Evolutionary conservation across 2,888 invertebrate species (phyloP), one percentile per base, ranked within the genome.

Genomic region (Hoplodrina ambigua): DNA sequence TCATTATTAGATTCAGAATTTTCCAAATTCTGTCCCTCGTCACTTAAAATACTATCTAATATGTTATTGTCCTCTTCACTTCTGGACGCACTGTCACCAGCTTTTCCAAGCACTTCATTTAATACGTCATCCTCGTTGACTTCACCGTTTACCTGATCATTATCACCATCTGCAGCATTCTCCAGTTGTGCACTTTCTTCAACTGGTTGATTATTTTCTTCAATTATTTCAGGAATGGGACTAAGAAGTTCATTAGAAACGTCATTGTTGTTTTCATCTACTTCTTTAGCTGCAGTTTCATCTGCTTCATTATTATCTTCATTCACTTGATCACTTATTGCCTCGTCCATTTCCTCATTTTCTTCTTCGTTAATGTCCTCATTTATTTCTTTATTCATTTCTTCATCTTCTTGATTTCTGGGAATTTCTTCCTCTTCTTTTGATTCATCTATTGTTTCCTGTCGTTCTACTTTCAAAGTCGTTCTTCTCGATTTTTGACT

Each of bases 21-120:
- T 62, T 83, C 84, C 66, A 85, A 65, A 73, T 78, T 84, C 55
- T 85, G 82, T 65, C 85, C 86, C 7, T 84, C 84, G 59, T 88
- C 88, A 82, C 87, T 89, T 68, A 90, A 74, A 69, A 90, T 89
- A 82, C 86, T 87, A 63, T 90, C 86, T 46, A 78, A 88, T 76
- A 77, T 86, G 65, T 75, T 75, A 75, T 90, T 90, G 55, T 90
- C 90, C 13, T 90, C 90, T 25, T 82, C 88, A 64, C 75, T 85
- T 19, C 83, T 80, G 57, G 86, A 61, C 33, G 69, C 56, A 71
- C 72, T 76, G 33, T 85, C 85, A 52, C 80, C 72, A 30, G 63
- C 72, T 69, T 85, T 84, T 7, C 77, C 84, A 11, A 86, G 70
- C 30, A 83, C 79, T 62, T 83, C 79, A 67, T 85, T 80, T 53